Percentiles rank a stretch among this genome's conserved stretches.
These are phyloP conservation scores for Tokudaia muenninki DNA, from an alignment of 2,797 vertebrate species.

Conservation along the genomic window DNA sequence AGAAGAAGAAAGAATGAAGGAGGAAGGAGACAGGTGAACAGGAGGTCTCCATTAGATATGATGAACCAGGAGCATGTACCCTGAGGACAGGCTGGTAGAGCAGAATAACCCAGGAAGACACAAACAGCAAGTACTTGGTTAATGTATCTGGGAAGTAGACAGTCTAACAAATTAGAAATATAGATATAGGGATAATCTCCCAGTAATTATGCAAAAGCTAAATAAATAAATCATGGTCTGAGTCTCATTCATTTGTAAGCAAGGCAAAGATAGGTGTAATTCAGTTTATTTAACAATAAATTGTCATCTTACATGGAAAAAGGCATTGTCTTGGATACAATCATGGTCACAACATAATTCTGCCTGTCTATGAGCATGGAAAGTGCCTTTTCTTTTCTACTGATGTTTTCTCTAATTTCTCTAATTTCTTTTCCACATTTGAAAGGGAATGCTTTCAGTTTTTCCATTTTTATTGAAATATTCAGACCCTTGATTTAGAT, in stretches of 20 bases:
- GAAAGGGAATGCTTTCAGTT: neutral
- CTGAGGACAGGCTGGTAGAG: neutral
- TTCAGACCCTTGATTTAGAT: neutral
- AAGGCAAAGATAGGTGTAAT: neutral
- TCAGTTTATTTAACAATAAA: neutral
- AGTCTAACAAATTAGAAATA: neutral
- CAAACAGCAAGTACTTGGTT: neutral
- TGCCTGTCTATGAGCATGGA: neutral
- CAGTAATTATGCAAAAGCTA: neutral
- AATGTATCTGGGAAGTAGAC: neutral
- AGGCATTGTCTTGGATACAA: conserved; percentile 46
- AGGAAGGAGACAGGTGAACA: too few relatives aligned
- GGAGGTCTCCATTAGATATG: neutral
- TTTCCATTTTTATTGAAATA: neutral
- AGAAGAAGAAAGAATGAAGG: too few relatives aligned
- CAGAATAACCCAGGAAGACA: neutral
- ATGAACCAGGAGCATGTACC: neutral
- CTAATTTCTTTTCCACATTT: neutral
- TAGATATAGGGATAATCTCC: neutral
- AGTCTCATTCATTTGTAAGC: neutral
- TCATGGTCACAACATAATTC: neutral
- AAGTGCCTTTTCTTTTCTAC: neutral
- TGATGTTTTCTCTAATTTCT: neutral
- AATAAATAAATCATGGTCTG: neutral
- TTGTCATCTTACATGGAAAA: neutral